Conservation (phyloP, 2,888 invertebrate genomes). For the Nemurella pictetii region DNA sequence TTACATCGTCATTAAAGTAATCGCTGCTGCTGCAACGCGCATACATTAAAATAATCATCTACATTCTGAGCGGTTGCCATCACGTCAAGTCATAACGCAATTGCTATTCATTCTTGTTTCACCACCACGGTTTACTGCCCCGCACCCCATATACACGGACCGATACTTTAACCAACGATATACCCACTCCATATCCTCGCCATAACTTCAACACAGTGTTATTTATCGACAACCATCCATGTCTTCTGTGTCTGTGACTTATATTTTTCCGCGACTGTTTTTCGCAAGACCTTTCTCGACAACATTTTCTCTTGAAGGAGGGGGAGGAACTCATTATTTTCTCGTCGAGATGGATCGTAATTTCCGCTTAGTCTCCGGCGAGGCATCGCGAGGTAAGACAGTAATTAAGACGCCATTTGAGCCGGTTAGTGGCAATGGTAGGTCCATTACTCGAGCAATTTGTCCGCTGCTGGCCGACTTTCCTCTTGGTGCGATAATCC, state of each 20-base stretch:
- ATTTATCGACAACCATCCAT: not conserved
- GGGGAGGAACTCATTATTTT: slow-evolving; percentile 14
- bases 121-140: not conserved
- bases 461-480: slow-evolving; percentile 11
- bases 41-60: not conserved
- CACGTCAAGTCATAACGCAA: not conserved
- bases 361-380: slow-evolving; percentile 16
- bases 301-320: not conserved
- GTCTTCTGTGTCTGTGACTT: not conserved
- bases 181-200: not conserved
- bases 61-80: not conserved
- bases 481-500: not conserved
- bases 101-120: not conserved
- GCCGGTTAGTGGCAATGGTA: slow-evolving; percentile 16
- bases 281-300: not conserved
- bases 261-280: not conserved
- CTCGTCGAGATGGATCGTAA: slow-evolving; percentile 8
- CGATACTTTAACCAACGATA: not conserved
- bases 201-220: not conserved
- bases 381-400: not conserved
- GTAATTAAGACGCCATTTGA: slow-evolving; percentile 24
- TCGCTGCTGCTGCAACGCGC: not conserved
- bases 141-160: not conserved
- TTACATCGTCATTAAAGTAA: not conserved
- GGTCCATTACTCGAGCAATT: slow-evolving; percentile 18